Evolutionary conservation across 2,888 invertebrate species (phyloP), one percentile per base, ranked within the genome.

Genomic region (Mystacides longicornis): DNA sequence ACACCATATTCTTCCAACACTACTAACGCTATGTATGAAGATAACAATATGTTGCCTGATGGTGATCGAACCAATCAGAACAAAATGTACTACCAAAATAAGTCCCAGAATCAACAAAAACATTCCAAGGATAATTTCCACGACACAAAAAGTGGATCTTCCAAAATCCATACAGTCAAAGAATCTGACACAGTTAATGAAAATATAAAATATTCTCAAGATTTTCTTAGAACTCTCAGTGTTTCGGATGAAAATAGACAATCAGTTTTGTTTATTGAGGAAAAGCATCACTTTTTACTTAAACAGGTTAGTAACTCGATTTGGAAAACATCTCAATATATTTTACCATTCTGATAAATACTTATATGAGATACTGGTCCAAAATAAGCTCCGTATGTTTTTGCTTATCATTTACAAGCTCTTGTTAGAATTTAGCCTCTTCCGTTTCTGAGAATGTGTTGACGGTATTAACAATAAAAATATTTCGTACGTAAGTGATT

Each of bases 261-360:
- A 42, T 60, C 60, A n/a, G 60, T 60, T 22, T 46, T 61, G 14
- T 57, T 52, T 23, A 59, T 61, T n/a, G 59, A 61, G n/a, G 61
- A 61, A 45, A 59, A 55, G 54, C 59, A 54, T 22, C 21, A 52
- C 16, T 57, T 53, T 50, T 33, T 61, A 21, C 46, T 61, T 3
- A 49, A 59, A 43, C 61, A 61, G 56, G 61, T 61, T 23, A 43
- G 20, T 45, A 19, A 37, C 11, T 11, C 7, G n/a, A 19, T 37
- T n/a, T n/a, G n/a, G n/a, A n/a, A n/a, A n/a, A n/a, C n/a, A n/a
- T n/a, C n/a, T n/a, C n/a, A n/a, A n/a, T n/a, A n/a, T n/a, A n/a
- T n/a, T n/a, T n/a, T n/a, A n/a, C n/a, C n/a, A n/a, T n/a, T n/a
- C n/a, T n/a, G n/a, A n/a, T n/a, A n/a, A n/a, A n/a, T n/a, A n/a